These are phyloP conservation scores for Aulostomus chinensis DNA, from an alignment of 2,797 vertebrate species.

Conservation along the genomic window DNA sequence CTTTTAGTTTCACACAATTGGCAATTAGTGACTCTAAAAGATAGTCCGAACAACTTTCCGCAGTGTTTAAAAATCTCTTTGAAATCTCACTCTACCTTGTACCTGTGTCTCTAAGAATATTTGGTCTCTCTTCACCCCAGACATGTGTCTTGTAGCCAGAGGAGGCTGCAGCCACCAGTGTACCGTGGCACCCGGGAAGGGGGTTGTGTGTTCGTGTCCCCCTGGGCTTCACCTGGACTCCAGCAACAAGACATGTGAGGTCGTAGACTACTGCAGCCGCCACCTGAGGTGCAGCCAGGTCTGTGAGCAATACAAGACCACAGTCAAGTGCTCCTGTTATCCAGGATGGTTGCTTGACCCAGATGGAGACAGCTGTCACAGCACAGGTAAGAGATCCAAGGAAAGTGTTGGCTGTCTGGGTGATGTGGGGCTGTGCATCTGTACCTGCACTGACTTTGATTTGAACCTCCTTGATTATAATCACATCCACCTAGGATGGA, in stretches of 20 bases:
- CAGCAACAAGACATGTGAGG: conserved; percentile 93
- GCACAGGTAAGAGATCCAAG: conserved; percentile 81
- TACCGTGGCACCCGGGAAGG: conserved; percentile 90
- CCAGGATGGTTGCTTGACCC: conserved; percentile 91
- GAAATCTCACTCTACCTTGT: background rate
- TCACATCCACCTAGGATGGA: no score
- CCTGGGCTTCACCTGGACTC: conserved; percentile 85
- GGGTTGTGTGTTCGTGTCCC: conserved; percentile 93
- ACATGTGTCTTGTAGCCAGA: conserved; percentile 91
- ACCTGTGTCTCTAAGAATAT: background rate
- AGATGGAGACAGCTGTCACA: conserved; percentile 92
- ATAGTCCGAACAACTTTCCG: no score
- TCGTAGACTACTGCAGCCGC: conserved; percentile 91
- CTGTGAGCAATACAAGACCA: conserved; percentile 95
- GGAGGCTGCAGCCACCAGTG: conserved; percentile 98
- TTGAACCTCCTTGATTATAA: no score
- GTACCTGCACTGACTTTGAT: conserved; percentile 1
- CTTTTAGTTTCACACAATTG: background rate
- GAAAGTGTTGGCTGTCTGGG: background rate
- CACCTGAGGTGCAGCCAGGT: conserved; percentile 96
- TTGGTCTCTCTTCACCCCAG: conserved; percentile 68
- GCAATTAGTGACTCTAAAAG: background rate
- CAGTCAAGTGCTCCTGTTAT: conserved; percentile 96
- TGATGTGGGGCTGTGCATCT: background rate
- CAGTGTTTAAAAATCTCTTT: conserved; percentile 1